A percentile compares a stretch with the other conserved stretches of the same genome.
These are phyloP conservation scores for Agriopis aurantiaria DNA, from an alignment of 2,888 invertebrate genomes.

Conservation along the genomic window DNA sequence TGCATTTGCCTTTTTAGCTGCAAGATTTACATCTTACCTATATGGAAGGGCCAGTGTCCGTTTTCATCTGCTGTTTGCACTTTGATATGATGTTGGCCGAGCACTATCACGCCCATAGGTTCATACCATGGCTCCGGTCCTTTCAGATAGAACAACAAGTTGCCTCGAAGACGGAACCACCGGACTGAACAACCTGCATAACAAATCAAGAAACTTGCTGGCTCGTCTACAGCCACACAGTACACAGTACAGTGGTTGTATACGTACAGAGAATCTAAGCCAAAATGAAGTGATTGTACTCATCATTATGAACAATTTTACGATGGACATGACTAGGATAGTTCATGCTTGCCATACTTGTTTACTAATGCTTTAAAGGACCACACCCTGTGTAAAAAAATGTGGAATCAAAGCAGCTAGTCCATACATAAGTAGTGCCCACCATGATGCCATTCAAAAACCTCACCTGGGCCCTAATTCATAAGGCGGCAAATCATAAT, in stretches of 20 bases:
- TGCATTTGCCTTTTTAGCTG: neutral
- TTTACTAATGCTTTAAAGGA: too few relatives aligned
- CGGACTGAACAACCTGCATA: slow-evolving; percentile 68
- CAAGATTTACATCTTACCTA: slow-evolving; percentile 69
- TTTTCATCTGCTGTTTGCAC: slow-evolving; percentile 88
- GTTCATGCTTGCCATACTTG: too few relatives aligned
- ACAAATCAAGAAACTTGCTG: neutral
- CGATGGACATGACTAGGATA: too few relatives aligned
- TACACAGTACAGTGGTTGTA: neutral
- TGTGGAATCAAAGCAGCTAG: too few relatives aligned
- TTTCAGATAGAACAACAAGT: slow-evolving; percentile 97
- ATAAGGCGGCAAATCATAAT: too few relatives aligned
- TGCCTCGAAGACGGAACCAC: slow-evolving; percentile 97
- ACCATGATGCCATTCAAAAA: too few relatives aligned
- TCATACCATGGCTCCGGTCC: slow-evolving; percentile 95
- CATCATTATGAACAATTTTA: too few relatives aligned
- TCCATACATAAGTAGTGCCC: too few relatives aligned
- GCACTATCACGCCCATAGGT: slow-evolving; percentile 94
- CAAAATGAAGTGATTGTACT: too few relatives aligned
- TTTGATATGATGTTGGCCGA: slow-evolving; percentile 94
- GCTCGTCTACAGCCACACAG: neutral
- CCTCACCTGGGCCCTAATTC: too few relatives aligned
- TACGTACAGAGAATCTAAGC: too few relatives aligned
- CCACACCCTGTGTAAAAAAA: too few relatives aligned
- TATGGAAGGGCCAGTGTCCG: slow-evolving; percentile 92